Percentiles rank a stretch among this genome's conserved stretches.
These are phyloP conservation scores for Vicugna pacos DNA, from an alignment of 2,113 vertebrate genomes.

Conservation along the genomic window DNA sequence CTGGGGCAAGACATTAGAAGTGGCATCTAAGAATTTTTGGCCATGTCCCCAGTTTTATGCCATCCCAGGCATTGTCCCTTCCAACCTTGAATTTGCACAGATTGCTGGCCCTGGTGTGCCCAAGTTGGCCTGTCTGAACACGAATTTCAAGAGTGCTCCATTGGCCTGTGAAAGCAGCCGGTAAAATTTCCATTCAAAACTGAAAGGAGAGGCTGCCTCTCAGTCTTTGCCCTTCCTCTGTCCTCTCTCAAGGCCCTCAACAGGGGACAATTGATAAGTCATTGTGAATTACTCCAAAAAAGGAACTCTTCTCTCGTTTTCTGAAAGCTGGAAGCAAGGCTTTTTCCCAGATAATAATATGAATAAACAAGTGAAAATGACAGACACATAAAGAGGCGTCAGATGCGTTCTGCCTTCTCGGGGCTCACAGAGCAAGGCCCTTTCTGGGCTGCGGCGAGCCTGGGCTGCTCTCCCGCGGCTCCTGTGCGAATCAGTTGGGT, in stretches of 20 bases:
- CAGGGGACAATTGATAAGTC: neutral
- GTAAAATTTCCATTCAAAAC: neutral
- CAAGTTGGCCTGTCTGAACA: neutral
- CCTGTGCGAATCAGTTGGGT: neutral
- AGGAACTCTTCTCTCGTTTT: neutral
- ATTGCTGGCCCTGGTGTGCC: too few species aligned
- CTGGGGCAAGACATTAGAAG: neutral
- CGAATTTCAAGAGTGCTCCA: rapidly evolving
- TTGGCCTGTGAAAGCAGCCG: neutral
- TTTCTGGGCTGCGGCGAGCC: neutral
- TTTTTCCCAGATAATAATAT: neutral
- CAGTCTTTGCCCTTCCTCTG: neutral
- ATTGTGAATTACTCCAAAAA: neutral
- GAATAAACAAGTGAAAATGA: neutral
- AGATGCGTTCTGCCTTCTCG: neutral
- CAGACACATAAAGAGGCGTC: neutral
- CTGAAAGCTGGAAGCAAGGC: neutral
- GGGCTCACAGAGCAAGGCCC: neutral
- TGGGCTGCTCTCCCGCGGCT: neutral
- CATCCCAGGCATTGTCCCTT: neutral
- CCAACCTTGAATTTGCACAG: neutral
- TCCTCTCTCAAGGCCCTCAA: neutral
- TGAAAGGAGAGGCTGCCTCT: neutral
- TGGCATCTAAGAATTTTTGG: neutral
- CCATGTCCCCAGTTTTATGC: neutral